Percentiles rank a stretch among this genome's conserved stretches.
Evolutionary conservation across 2,797 vertebrate genomes (phyloP).

Genomic region (Gadopsis bispinosus): DNA sequence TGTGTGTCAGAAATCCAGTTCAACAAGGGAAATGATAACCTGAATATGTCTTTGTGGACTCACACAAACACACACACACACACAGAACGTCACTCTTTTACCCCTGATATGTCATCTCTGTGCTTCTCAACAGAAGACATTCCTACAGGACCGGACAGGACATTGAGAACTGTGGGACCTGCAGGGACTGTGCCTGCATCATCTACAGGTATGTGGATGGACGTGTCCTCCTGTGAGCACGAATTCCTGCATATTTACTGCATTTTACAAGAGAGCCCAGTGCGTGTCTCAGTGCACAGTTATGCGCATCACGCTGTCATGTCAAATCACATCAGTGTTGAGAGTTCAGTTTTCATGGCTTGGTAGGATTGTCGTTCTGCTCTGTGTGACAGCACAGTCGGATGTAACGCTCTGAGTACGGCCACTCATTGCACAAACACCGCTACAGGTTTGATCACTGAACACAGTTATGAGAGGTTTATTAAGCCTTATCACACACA

Average conservation of each 20-base stretch:
- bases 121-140: slow-evolving; percentile 86
- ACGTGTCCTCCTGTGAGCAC: slow-evolving; percentile 9
- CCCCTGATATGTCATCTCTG: slow-evolving; percentile 76
- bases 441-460: slow-evolving; percentile 64
- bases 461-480: slow-evolving; percentile 43
- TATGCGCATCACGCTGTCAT: slow-evolving; percentile 72
- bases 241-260: slow-evolving; percentile 52
- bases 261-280: slow-evolving; percentile 48
- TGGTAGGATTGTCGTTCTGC: slow-evolving; percentile 62
- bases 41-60: slow-evolving; percentile 48
- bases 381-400: slow-evolving; percentile 63
- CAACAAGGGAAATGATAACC: slow-evolving; percentile 41
- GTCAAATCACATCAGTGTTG: slow-evolving; percentile 68
- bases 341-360: slow-evolving; percentile 65
- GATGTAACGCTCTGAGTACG: slow-evolving; percentile 48
- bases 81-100: slow-evolving; percentile 53
- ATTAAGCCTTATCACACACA: slow-evolving; percentile 48
- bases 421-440: slow-evolving; percentile 46
- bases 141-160: slow-evolving; percentile 91
- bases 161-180: slow-evolving; percentile 91
- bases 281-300: slow-evolving; percentile 57
- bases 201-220: slow-evolving; percentile 89
- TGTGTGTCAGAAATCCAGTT: slow-evolving; percentile 38
- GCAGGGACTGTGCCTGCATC: slow-evolving; percentile 92
- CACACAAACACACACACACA: slow-evolving; percentile 37